These are phyloP conservation scores for Heliconius cydno DNA, from an alignment of 2,888 invertebrate genomes.

Conservation along the genomic window DNA sequence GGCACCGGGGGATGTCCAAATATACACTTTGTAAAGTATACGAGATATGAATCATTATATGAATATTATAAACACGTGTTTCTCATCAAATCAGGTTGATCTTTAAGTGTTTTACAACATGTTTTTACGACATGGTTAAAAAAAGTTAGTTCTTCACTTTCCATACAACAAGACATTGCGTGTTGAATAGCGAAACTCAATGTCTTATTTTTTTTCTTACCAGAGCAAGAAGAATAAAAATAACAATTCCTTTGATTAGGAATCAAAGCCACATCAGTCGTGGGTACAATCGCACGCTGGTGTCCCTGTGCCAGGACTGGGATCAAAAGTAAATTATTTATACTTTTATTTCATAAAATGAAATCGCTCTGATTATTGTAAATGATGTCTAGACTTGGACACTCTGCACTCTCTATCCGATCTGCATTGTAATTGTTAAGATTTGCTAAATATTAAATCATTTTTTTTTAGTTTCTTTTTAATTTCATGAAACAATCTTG, in stretches of 20 bases:
- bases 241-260: not conserved
- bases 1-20: conserved; percentile 5
- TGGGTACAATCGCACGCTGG: not conserved
- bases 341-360: not conserved
- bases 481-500: too few relatives aligned
- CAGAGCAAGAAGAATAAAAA: not conserved
- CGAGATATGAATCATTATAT: not conserved
- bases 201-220: not conserved
- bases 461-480: not conserved
- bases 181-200: not conserved
- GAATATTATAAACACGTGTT: conserved; percentile 1
- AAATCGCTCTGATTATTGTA: not conserved
- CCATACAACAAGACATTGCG: not conserved
- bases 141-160: not conserved
- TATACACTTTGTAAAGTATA: conserved; percentile 8
- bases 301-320: not conserved
- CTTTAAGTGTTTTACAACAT: not conserved
- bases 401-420: not conserved
- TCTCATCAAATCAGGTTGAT: conserved; percentile 2
- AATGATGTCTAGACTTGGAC: conserved; percentile 18
- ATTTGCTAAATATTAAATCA: not conserved
- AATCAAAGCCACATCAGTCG: not conserved
- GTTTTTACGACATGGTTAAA: not conserved
- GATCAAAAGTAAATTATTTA: not conserved
- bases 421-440: conserved; percentile 11